These are phyloP conservation scores for Artemia sp. DNA, from an alignment of 2,888 invertebrate genomes.

Conservation along the genomic window DNA sequence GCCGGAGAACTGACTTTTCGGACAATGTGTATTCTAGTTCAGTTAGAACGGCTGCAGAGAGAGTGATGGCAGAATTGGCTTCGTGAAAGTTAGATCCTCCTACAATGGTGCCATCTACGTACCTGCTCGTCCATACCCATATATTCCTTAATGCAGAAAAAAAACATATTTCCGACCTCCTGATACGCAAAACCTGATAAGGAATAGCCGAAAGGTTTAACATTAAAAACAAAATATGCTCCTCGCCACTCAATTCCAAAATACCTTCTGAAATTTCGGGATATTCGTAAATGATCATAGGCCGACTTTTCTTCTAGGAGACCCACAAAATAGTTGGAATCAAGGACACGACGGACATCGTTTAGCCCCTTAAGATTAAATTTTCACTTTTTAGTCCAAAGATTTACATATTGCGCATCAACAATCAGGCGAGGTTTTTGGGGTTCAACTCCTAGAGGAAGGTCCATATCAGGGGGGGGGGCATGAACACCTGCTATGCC, in stretches of 20 bases:
- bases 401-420: not conserved
- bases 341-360: not conserved
- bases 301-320: not conserved
- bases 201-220: not conserved
- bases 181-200: not conserved
- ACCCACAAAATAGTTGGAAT: not conserved
- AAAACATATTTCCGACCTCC: not conserved
- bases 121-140: not conserved
- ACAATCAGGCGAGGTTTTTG: not conserved
- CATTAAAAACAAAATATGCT: not conserved
- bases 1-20: not conserved
- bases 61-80: not conserved
- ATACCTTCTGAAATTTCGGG: not conserved
- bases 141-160: not conserved
- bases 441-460: not conserved
- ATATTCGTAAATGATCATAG: not conserved
- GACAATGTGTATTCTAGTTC: not conserved
- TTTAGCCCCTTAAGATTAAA: not conserved
- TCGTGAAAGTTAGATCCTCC: not conserved
- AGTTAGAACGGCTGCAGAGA: not conserved
- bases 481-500: not conserved
- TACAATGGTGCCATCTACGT: not conserved
- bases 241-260: conserved; percentile 1
- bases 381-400: not conserved
- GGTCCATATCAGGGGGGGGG: not conserved